Base-by-base conservation (phyloP, 2,888 invertebrate species). In the Priocnemis perturbator region DNA sequence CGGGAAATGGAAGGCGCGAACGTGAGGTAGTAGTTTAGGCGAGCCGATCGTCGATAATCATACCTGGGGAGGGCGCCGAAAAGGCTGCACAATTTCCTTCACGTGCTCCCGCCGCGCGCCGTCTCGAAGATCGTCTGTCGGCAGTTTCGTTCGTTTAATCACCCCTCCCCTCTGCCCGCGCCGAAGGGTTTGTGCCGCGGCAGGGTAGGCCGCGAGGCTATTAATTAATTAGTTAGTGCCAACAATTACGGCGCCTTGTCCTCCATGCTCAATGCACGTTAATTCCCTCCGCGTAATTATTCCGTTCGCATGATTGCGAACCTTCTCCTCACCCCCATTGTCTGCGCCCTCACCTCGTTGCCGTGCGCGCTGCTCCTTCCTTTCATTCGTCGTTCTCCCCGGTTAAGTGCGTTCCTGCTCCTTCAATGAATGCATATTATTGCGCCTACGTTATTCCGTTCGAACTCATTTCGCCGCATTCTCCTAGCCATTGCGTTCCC, bases 191-290 rank as follows among this genome's bases (percentile, higher is more conserved):
- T 59, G 65, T 64, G 69, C 37, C 37, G 37, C 2, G 2, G 37
- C 7, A 9, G 37, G 37, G 37, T 11, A 37, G 1, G 11, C 37
- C 14, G 37, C 37, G 4, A 37, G 72, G 77, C 80, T 76, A 82
- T 84, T 81, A 81, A 85, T 85, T 84, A 83, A 84, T 84, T 84
- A 79, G 77, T 81, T 77, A 80, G 78, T 56, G 61, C 76, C 74
- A 72, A 81, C 82, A 82, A 83, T 85, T 83, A 79, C 73, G 73
- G 44, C 73, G 73, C 73, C 78, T 77, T 79, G 79, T 81, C 76
- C 48, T 67, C 76, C 72, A 60, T 74, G 69, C 73, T 71, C 77
- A 78, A 83, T 78, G 77, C 77, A 69, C 78, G 74, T 72, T 81
- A 78, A 83, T 83, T 77, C 76, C 71, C 66, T 71, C 69, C 74